Base-by-base conservation (phyloP, 2,888 invertebrate species). In the Hecatera dysodea region DNA sequence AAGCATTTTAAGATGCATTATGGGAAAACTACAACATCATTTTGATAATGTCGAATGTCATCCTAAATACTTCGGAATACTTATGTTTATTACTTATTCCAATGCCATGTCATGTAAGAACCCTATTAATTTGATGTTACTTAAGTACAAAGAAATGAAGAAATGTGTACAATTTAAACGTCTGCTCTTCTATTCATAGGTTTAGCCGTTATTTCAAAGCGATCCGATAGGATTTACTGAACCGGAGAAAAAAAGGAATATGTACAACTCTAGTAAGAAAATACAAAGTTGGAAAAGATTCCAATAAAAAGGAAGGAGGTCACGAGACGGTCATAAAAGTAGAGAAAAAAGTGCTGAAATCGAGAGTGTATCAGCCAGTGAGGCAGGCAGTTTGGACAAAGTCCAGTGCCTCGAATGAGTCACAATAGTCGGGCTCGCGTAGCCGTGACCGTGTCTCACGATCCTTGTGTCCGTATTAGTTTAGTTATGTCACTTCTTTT, bases 401-500 rank as follows among this genome's bases (percentile, higher is more conserved):
- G 86, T 86, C 85, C 85, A 85, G 71, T 80, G 78, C 72, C 70
- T 79, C 78, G 62, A 67, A 19, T 86, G 84, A 86, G 71, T 85
- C 85, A 86, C 57, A 42, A 42, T 19, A 19, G 69, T 65, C 33
- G n/a, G n/a, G 72, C 69, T 60, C 67, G 72, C 42, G 62, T 72
- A 85, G 65, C 82, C 86, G 73, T 85, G 86, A 86, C 87, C 80
- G 75, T 83, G 84, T 66, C 68, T 81, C 85, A 86, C 87, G 81
- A 83, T 78, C 67, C 52, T 74, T 72, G 73, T 74, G 69, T 67
- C 65, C 52, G 62, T 64, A 79, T 76, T 72, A 69, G 60, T 77
- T 82, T 68, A 72, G 68, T 74, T 85, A 82, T 68, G 77, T 86
- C 72, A 82, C 72, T 70, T 75, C 66, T 77, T 80, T 81, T 75